Conservation (phyloP, 1,140 invertebrate species). For the Aphelinus certus region DNA sequence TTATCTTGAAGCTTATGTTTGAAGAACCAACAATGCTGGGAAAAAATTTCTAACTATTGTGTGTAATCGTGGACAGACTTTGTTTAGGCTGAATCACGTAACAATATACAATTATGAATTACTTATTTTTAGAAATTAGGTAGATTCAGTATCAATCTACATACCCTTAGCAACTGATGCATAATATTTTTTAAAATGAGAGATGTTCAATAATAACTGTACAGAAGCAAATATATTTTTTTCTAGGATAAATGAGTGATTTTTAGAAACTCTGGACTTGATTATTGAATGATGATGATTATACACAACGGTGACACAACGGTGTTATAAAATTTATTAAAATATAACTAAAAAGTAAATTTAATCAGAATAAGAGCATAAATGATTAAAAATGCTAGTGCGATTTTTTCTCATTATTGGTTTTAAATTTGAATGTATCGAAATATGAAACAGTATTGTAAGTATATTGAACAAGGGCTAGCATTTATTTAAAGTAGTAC, state of each 20-base stretch:
- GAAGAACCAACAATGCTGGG: constrained; percentile 27
- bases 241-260: constrained; percentile 14
- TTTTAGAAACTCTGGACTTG: constrained; percentile 12
- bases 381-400: neutral
- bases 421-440: constrained; percentile 6
- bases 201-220: constrained; percentile 30
- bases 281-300: constrained; percentile 12
- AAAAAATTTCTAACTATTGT: constrained; percentile 30
- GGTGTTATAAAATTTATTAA: constrained; percentile 32
- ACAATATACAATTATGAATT: constrained; percentile 7
- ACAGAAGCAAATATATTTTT: constrained; percentile 32
- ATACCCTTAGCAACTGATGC: constrained; percentile 1
- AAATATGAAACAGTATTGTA: constrained; percentile 22
- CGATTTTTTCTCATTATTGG: neutral
- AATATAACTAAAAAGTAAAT: constrained; percentile 16
- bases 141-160: neutral
- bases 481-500: neutral
- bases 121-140: neutral
- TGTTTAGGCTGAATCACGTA: neutral
- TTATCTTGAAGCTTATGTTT: constrained; percentile 30
- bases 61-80: constrained; percentile 1
- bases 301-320: constrained; percentile 46
- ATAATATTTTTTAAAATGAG: constrained; percentile 34
- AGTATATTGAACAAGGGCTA: constrained; percentile 12
- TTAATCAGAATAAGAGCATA: neutral